Percentiles rank a stretch among this genome's conserved stretches.
Evolutionary conservation across 2,888 invertebrate species (phyloP).

Genomic region (Scelioninae gen. 1): DNA sequence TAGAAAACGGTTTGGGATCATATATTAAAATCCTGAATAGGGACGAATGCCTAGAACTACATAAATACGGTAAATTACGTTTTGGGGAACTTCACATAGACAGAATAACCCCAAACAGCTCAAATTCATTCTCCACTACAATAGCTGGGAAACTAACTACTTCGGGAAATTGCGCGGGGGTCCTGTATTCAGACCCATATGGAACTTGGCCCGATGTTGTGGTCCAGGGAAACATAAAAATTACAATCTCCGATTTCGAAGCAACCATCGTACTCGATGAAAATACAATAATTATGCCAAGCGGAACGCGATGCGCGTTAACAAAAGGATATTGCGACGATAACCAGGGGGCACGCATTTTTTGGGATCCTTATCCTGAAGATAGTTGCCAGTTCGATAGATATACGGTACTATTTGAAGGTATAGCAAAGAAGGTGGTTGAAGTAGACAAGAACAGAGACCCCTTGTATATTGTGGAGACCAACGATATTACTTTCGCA

Average conservation of each 20-base stretch:
- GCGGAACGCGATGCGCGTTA: background rate
- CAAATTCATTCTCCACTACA: no score
- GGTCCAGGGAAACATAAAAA: slow-evolving; percentile 5
- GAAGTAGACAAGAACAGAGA: background rate
- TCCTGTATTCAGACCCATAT: background rate
- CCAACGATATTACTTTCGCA: background rate
- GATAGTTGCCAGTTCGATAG: slow-evolving; percentile 2
- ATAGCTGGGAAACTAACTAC: no score
- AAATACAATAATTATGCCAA: background rate
- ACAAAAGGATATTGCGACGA: background rate
- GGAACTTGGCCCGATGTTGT: slow-evolving; percentile 10
- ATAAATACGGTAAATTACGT: no score
- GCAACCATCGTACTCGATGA: background rate
- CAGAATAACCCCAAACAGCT: no score
- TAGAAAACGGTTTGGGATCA: no score
- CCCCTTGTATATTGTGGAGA: background rate
- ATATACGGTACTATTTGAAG: slow-evolving; percentile 21
- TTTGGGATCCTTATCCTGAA: slow-evolving; percentile 1
- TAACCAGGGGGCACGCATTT: background rate
- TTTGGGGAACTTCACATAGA: no score
- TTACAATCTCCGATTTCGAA: slow-evolving; percentile 5
- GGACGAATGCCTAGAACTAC: no score
- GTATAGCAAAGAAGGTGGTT: background rate
- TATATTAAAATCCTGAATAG: no score
- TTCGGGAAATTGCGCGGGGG: background rate